phyloP scores from a whole-genome alignment of 2,797 vertebrate genomes.

The Melanogrammus aeglefinus region DNA sequence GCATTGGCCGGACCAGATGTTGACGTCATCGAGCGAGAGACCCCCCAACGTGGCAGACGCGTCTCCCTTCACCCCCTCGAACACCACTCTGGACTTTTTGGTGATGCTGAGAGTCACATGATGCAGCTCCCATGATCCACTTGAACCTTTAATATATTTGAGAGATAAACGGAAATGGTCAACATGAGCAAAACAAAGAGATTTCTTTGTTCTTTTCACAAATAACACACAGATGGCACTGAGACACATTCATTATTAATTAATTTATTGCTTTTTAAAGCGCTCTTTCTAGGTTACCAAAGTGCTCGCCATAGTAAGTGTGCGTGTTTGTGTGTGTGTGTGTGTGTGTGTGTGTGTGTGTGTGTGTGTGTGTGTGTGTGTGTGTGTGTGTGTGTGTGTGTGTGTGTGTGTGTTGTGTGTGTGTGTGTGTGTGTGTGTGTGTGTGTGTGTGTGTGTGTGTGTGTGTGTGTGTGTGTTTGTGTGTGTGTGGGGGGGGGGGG shows the following conservation, averaged over 20 bases:
- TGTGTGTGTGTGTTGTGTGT: no score
- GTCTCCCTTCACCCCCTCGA: constrained; percentile 74
- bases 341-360: no score
- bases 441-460: no score
- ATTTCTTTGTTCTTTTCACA: neutral
- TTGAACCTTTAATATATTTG: constrained; percentile 51
- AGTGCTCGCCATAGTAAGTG: no score
- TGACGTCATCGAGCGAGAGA: constrained; percentile 89
- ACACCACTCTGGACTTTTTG: constrained; percentile 79
- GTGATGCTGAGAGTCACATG: constrained; percentile 68
- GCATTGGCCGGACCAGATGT: constrained; percentile 83
- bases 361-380: no score
- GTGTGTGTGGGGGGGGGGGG: no score
- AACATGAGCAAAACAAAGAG: neutral
- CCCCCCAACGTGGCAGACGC: constrained; percentile 66
- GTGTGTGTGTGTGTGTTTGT: no score
- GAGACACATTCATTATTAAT: neutral
- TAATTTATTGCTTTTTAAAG: no score
- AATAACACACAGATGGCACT: neutral
- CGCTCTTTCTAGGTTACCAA: no score
- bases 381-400: no score
- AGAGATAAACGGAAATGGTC: neutral
- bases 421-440: no score
- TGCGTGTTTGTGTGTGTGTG: no score
- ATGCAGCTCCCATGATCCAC: constrained; percentile 79